These are phyloP conservation scores for Lissocephala sabroskyi DNA, from an alignment of 2,888 invertebrate species.

Conservation along the genomic window DNA sequence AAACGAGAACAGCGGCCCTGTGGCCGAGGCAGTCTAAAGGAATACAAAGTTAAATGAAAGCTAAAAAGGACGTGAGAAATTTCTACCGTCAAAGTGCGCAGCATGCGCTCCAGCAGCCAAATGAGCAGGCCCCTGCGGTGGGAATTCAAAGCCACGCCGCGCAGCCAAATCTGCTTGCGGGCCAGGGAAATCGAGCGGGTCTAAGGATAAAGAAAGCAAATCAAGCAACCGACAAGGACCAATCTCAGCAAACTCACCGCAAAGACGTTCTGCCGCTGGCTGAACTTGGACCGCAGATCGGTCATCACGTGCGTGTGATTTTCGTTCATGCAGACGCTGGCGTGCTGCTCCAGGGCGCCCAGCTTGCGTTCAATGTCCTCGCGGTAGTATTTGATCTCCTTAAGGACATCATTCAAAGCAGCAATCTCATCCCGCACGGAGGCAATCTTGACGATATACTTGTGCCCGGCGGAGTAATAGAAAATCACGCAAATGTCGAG, in stretches of 20 bases:
- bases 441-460: slow-evolving; percentile 71
- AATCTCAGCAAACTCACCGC: slow-evolving; percentile 49
- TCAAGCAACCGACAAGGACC: not conserved
- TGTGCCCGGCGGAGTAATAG: slow-evolving; percentile 71
- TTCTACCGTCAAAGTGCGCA: slow-evolving; percentile 72
- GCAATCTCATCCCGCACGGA: slow-evolving; percentile 71
- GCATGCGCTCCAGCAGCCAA: slow-evolving; percentile 75
- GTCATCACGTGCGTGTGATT: slow-evolving; percentile 64
- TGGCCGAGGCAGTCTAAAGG: slow-evolving; percentile 74
- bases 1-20: slow-evolving; percentile 77
- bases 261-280: slow-evolving; percentile 70
- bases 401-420: slow-evolving; percentile 67
- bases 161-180: slow-evolving; percentile 79
- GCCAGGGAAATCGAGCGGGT: slow-evolving; percentile 75
- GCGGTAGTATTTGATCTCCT: slow-evolving; percentile 69
- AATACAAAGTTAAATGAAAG: not conserved
- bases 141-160: slow-evolving; percentile 76
- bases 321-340: slow-evolving; percentile 61
- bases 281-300: slow-evolving; percentile 66
- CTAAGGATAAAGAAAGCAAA: slow-evolving; percentile 35
- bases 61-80: too few relatives aligned
- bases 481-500: slow-evolving; percentile 69
- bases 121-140: slow-evolving; percentile 75
- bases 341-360: slow-evolving; percentile 57
- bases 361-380: slow-evolving; percentile 68